Percentiles rank a stretch among this genome's conserved stretches.
Conservation (phyloP, 2,797 vertebrate species). For the Ctenopoma multispine region DNA sequence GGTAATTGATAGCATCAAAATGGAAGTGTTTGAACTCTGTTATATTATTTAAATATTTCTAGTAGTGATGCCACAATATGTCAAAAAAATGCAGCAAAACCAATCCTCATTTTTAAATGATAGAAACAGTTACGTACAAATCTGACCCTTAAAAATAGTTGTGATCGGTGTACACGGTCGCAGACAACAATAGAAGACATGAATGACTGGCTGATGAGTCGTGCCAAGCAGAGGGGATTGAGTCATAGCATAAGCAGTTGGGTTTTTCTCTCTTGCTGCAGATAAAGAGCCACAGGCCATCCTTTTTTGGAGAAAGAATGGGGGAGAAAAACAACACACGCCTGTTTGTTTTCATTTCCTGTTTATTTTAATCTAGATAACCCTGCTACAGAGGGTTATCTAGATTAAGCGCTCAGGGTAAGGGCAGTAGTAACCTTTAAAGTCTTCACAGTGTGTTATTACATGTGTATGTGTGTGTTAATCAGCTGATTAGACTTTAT, state of each 20-base stretch:
- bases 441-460: constrained; percentile 34
- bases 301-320: constrained; percentile 32
- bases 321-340: constrained; percentile 39
- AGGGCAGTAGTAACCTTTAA: constrained; percentile 75
- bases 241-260: constrained; percentile 46
- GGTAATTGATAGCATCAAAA: constrained; percentile 85
- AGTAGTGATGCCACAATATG: constrained; percentile 59
- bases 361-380: constrained; percentile 58
- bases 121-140: constrained; percentile 20
- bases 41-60: constrained; percentile 77
- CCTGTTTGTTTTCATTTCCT: constrained; percentile 68
- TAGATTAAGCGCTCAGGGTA: constrained; percentile 50
- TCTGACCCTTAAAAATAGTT: constrained; percentile 28
- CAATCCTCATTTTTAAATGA: constrained; percentile 2
- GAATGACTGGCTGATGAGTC: constrained; percentile 55
- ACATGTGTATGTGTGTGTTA: constrained; percentile 59
- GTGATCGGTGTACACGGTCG: constrained; percentile 14
- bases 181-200: constrained; percentile 32
- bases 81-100: constrained; percentile 58
- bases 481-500: constrained; percentile 80
- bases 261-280: constrained; percentile 39
- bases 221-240: constrained; percentile 40
- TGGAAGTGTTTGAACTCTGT: constrained; percentile 80
- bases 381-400: constrained; percentile 27
- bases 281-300: constrained; percentile 38